Evolutionary conservation across 2,797 vertebrate species (phyloP), one percentile per base, ranked within the genome.

Genomic region (Geotria australis): DNA sequence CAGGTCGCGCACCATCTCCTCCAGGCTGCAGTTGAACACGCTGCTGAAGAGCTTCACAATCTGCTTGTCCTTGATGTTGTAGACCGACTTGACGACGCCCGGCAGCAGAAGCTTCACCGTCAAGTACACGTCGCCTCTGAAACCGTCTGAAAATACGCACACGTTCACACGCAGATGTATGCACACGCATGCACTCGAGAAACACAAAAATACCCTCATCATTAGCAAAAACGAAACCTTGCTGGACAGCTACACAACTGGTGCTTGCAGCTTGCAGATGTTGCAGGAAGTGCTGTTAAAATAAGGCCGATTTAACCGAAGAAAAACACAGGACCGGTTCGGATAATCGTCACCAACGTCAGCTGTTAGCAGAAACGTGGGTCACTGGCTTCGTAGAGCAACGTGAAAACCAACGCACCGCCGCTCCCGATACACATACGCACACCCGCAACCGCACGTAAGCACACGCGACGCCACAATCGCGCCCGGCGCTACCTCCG

Each of bases 61-160:
- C 74, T 98, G 91, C 69, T 98, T 98, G 70, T 98, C 91, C 0
- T 86, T 98, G 62, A 98, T 76, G 75, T 98, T 98, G 70, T 98
- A 98, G 59, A 98, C 83, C 46, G 78, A 88, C 69, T 98, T 98
- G 48, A 98, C 68, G 45, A 96, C 88, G 1, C 91, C 89, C 0
- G 91, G 91, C 63, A 98, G 72, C 9, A 98, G 75, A 65, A 96
- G 69, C 66, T 98, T 98, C 65, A 96, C 77, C 1, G 84, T 96
- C 64, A 98, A 70, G 69, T 76, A 96, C 5, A 94, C 70, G 7
- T 98, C 80, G 10, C 91, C 91, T 2, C 68, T 81, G 70, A 98
- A 98, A 63, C 81, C 83, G 72, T 94, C 91, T 81, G 38, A 48
- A 46, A 24, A 38, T 38, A 38, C 24, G 38, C 24, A 38, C 24